Percentiles rank a stretch among this genome's conserved stretches.
These are phyloP conservation scores for Habroteleia sp. DNA, from an alignment of 2,888 invertebrate species.

Conservation along the genomic window DNA sequence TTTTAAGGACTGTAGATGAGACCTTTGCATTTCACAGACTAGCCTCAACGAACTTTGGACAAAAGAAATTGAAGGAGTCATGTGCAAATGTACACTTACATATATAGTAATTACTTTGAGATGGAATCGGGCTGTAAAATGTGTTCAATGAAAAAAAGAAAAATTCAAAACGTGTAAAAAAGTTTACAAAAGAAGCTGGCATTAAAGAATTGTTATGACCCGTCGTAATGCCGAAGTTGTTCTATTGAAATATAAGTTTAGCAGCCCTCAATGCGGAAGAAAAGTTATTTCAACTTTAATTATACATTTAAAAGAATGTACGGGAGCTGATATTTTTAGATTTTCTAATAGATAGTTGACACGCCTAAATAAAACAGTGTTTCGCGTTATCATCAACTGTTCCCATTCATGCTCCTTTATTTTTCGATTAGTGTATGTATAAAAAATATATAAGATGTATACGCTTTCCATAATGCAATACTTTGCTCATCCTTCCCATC, in stretches of 20 bases:
- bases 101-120: slow-evolving; percentile 42
- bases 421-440: slow-evolving; percentile 73
- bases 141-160: neutral
- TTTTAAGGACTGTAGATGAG: slow-evolving; percentile 59
- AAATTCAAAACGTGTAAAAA: slow-evolving; percentile 13
- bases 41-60: slow-evolving; percentile 78
- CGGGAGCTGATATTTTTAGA: slow-evolving; percentile 69
- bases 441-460: slow-evolving; percentile 80
- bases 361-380: slow-evolving; percentile 19
- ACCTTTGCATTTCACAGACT: slow-evolving; percentile 70
- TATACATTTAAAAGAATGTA: slow-evolving; percentile 68
- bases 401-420: slow-evolving; percentile 71
- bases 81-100: slow-evolving; percentile 44
- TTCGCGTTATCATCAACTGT: slow-evolving; percentile 20
- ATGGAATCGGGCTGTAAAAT: slow-evolving; percentile 25
- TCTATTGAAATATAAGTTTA: slow-evolving; percentile 28
- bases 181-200: slow-evolving; percentile 8
- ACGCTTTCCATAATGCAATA: slow-evolving; percentile 78
- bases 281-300: slow-evolving; percentile 29
- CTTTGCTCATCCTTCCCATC: slow-evolving; percentile 71
- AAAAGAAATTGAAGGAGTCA: slow-evolving; percentile 63
- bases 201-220: too few species aligned
- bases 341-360: slow-evolving; percentile 63
- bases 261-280: slow-evolving; percentile 48
- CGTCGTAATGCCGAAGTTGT: slow-evolving; percentile 10